Base-by-base conservation (phyloP, 2,797 vertebrate species). In the Acipenser transmontanus region DNA sequence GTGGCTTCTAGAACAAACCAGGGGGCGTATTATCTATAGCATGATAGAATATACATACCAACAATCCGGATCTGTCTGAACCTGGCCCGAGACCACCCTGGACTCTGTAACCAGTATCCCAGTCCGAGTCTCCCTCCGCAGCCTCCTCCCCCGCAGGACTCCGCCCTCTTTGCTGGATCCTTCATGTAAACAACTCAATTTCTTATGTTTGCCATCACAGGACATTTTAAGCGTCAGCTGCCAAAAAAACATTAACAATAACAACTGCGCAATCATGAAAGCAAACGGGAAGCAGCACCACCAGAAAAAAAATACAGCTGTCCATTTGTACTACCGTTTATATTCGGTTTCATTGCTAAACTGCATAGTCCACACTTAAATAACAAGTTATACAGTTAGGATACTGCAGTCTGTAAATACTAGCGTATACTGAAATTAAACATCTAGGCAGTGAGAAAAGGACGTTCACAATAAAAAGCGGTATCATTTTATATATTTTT, bases 171-270 rank as follows among this genome's bases (percentile, higher is more conserved):
- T 49, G 71, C 67, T 71, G 74, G 81, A 77, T 84, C 81, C 84
- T 91, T 89, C 91, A 91, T 92, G 93, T 95, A 93, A 95, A 95
- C 94, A 96, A 94, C 88, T 90, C 87, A 85, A 88, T 89, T 88
- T 91, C 86, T 85, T 82, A 78, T 85, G 81, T 84, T 85, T 82
- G 82, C 82, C 80, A 81, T 80, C 75, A 77, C 76, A 68, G 73
- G 76, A 73, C 79, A 69, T 73, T 54, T 54, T 61, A 76, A 73
- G 76, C 62, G 72, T 68, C 70, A 56, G 71, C 68, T 73, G 79
- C 80, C 84, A 81, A 73, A 68, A 34, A 34, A 74, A 74, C 65
- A 73, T 74, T 34, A 48, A 76, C 71, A 71, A 72, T 60, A 73
- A 72, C 68, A 77, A 70, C 71, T 77, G 69, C 72, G 56, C 70